A percentile compares a stretch with the other conserved stretches of the same genome.
These are phyloP conservation scores for Drosophila atripex DNA, from an alignment of 2,888 invertebrate species.

Conservation along the genomic window DNA sequence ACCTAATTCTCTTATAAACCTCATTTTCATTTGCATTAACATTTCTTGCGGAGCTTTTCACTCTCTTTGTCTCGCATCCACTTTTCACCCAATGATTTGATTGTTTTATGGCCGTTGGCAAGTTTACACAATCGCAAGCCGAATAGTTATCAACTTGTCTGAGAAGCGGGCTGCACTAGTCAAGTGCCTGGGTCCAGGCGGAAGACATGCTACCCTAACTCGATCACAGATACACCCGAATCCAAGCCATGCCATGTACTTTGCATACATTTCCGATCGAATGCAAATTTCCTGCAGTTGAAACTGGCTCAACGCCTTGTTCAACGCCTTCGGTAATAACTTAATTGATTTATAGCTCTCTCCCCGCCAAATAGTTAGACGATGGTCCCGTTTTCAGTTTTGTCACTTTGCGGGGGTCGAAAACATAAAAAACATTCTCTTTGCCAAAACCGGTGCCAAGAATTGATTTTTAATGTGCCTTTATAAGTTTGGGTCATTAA, in stretches of 20 bases:
- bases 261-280: conserved; percentile 4
- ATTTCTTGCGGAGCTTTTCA: conserved; percentile 47
- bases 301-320: conserved; percentile 37
- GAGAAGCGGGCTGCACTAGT: conserved; percentile 28
- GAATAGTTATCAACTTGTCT: conserved; percentile 61
- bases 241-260: not conserved
- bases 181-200: conserved; percentile 64
- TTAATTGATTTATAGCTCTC: conserved; percentile 21
- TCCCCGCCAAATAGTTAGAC: conserved; percentile 1
- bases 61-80: conserved; percentile 29
- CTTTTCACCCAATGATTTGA: conserved; percentile 57
- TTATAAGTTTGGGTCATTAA: conserved; percentile 26
- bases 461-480: conserved; percentile 23
- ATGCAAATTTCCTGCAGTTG: conserved; percentile 38
- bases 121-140: conserved; percentile 63
- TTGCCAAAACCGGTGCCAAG: conserved; percentile 36
- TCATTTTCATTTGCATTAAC: conserved; percentile 57
- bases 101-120: conserved; percentile 67
- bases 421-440: conserved; percentile 16
- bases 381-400: conserved; percentile 22
- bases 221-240: conserved; percentile 1
- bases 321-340: conserved; percentile 40
- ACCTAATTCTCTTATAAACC: not conserved
- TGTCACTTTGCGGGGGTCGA: conserved; percentile 15
- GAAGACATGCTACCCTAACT: conserved; percentile 44